A percentile compares a stretch with the other conserved stretches of the same genome.
Evolutionary conservation across 2,888 invertebrate genomes (phyloP).

Genomic region (Allophyes oxyacanthae): DNA sequence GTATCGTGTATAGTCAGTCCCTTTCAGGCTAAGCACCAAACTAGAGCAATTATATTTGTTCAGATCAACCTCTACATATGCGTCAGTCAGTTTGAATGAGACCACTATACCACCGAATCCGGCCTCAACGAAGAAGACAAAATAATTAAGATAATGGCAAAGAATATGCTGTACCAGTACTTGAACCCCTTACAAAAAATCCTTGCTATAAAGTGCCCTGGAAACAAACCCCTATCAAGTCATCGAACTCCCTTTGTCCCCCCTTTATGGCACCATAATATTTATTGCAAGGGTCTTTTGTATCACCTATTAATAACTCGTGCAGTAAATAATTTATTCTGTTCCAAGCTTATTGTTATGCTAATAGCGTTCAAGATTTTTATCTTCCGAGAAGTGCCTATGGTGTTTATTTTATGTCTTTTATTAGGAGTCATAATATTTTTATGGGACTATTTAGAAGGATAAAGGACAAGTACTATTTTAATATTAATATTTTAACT

Average conservation of each 20-base stretch:
- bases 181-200: too few species aligned
- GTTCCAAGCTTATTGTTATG: constrained; percentile 36
- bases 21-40: too few species aligned
- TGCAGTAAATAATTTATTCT: constrained; percentile 25
- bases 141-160: too few species aligned
- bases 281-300: constrained; percentile 69
- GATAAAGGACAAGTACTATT: not conserved
- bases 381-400: constrained; percentile 31
- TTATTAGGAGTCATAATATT: constrained; percentile 27
- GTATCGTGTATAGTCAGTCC: too few species aligned
- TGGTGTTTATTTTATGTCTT: constrained; percentile 8
- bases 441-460: constrained; percentile 14
- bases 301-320: constrained; percentile 48
- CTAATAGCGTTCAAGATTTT: constrained; percentile 28
- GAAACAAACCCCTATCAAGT: constrained; percentile 66
- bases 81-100: too few species aligned
- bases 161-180: too few species aligned
- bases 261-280: constrained; percentile 78
- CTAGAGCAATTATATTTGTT: too few species aligned
- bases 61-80: too few species aligned
- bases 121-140: too few species aligned
- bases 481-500: not conserved
- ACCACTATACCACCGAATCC: too few species aligned
- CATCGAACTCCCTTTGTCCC: constrained; percentile 86
- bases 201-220: constrained; percentile 53